Evolutionary conservation across 2,113 vertebrate genomes (phyloP).

Genomic region (Aythya baeri): DNA sequence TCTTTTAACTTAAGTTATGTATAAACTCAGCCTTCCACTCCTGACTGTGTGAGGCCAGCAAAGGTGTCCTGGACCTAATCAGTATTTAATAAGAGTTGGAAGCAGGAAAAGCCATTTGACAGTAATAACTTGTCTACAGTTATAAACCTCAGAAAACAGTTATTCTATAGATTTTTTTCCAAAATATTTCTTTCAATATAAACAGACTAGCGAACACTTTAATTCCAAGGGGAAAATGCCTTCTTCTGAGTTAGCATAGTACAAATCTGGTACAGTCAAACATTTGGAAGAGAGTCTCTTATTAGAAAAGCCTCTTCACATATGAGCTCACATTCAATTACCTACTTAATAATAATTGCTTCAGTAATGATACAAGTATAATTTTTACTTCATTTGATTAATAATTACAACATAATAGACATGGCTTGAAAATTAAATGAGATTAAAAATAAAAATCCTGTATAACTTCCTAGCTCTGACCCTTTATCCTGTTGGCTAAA

Average conservation of each 20-base stretch:
- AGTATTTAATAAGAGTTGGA: not conserved
- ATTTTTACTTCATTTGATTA: not conserved
- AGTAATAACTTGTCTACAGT: not conserved
- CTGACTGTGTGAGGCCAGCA: not conserved
- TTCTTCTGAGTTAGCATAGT: not conserved
- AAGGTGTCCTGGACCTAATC: not conserved
- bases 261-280: not conserved
- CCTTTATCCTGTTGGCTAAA: not conserved
- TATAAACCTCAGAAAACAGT: not conserved
- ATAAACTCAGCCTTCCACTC: not conserved
- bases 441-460: not conserved
- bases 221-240: not conserved
- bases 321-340: not conserved
- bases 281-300: not conserved
- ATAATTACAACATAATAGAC: not conserved
- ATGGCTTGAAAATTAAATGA: not conserved
- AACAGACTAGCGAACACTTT: not conserved
- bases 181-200: not conserved
- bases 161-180: not conserved
- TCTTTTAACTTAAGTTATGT: not conserved
- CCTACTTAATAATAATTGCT: not conserved
- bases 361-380: not conserved
- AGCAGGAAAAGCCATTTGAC: not conserved
- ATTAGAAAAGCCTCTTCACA: not conserved
- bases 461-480: not conserved